phyloP scores from a whole-genome alignment of 2,888 invertebrate genomes.

The Latheticus oryzae region DNA sequence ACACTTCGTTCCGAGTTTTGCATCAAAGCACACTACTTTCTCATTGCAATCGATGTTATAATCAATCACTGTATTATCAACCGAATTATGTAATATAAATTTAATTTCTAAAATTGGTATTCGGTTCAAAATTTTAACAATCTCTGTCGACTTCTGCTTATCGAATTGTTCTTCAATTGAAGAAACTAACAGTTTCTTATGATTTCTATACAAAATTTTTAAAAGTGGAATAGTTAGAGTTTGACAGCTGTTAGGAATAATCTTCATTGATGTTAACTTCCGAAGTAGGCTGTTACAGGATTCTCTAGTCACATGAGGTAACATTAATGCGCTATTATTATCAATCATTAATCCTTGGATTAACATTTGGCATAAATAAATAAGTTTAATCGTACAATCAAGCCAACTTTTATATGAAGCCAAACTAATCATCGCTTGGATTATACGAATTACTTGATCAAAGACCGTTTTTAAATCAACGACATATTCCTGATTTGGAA shows the following conservation, averaged over 20 bases:
- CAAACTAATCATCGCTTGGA: conserved; percentile 98
- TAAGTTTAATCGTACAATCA: conserved; percentile 79
- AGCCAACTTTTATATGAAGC: conserved; percentile 93
- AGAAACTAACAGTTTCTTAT: conserved; percentile 35
- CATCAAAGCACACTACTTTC: conserved; percentile 62
- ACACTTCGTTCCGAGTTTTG: conserved; percentile 60
- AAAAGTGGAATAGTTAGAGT: conserved; percentile 32
- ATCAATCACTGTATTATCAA: conserved; percentile 42
- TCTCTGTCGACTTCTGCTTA: conserved; percentile 49
- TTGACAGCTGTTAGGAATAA: conserved; percentile 8
- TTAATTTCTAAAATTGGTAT: conserved; percentile 59
- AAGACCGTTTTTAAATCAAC: conserved; percentile 97
- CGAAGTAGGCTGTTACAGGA: conserved; percentile 72
- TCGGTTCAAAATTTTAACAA: conserved; percentile 54
- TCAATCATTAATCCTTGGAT: conserved; percentile 91
- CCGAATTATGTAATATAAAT: no score
- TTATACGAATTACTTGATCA: conserved; percentile 94
- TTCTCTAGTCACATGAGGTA: conserved; percentile 80
- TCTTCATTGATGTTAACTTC: conserved; percentile 58
- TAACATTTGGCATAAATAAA: conserved; percentile 87
- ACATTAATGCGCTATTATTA: conserved; percentile 78
- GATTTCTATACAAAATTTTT: conserved; percentile 30
- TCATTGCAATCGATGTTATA: conserved; percentile 30
- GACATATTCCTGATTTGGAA: conserved; percentile 93
- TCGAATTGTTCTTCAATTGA: conserved; percentile 51